phyloP scores from a whole-genome alignment of 2,113 vertebrate species.

The Melanostigma gelatinosum region DNA sequence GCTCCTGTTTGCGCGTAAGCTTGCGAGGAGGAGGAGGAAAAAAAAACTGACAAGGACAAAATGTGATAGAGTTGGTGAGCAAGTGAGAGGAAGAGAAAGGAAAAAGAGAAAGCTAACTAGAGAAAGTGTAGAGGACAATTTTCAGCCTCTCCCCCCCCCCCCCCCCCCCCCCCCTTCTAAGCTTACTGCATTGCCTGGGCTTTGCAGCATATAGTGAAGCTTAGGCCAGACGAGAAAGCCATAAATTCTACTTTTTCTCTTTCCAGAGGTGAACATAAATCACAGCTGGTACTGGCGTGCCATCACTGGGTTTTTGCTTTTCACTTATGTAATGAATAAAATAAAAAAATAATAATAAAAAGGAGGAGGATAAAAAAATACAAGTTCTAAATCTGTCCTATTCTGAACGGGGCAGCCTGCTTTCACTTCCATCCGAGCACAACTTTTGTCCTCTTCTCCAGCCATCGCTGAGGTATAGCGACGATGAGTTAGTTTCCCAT shows the following conservation, averaged over 20 bases:
- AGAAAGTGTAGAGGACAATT: conserved; percentile 68
- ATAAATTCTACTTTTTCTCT: conserved; percentile 82
- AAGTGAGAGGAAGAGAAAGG: conserved; percentile 65
- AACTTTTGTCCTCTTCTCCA: conserved; percentile 58
- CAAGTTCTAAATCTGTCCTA: conserved; percentile 73
- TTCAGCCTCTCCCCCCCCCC: conserved; percentile 48
- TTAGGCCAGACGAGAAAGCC: conserved; percentile 75
- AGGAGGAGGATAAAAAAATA: conserved; percentile 42
- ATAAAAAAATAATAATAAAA: conserved; percentile 45
- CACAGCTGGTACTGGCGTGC: conserved; percentile 67
- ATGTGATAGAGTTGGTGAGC: conserved; percentile 75
- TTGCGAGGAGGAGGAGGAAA: conserved; percentile 44
- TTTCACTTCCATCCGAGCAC: conserved; percentile 39
- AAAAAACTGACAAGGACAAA: conserved; percentile 72
- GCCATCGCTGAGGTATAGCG: conserved; percentile 46
- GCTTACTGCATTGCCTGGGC: conserved; percentile 68
- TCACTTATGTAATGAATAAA: conserved; percentile 84
- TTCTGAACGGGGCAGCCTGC: conserved; percentile 42
- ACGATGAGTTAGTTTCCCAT: conserved; percentile 58
- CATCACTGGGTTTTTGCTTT: conserved; percentile 81
- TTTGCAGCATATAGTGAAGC: conserved; percentile 75
- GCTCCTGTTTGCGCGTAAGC: conserved; percentile 26
- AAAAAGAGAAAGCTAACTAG: conserved; percentile 59
- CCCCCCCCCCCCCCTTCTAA: conserved; percentile 44
- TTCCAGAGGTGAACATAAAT: conserved; percentile 82